A percentile compares a stretch with the other conserved stretches of the same genome.
These are phyloP conservation scores for Chloropsis hardwickii DNA, from an alignment of 2,113 vertebrate species.

Conservation along the genomic window DNA sequence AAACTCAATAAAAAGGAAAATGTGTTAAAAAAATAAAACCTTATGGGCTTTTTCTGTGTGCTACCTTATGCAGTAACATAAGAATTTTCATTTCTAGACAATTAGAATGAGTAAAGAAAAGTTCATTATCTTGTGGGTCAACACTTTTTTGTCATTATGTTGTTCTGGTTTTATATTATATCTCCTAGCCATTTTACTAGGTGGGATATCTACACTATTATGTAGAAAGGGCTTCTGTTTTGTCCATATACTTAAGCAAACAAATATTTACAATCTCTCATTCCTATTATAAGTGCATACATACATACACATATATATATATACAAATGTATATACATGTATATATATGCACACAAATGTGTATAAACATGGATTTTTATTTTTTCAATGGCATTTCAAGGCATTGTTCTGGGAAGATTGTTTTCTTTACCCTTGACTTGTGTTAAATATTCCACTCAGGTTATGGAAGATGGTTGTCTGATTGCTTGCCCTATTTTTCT, in stretches of 20 bases:
- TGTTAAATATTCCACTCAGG: conserved; percentile 70
- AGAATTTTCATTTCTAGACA: background rate
- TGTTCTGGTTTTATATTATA: background rate
- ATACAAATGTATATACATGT: too few species aligned
- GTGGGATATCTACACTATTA: background rate
- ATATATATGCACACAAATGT: rapidly evolving
- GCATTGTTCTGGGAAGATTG: background rate
- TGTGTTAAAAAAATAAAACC: background rate
- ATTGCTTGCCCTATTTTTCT: conserved; percentile 72
- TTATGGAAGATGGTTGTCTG: conserved; percentile 57
- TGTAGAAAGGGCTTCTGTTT: background rate
- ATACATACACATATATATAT: rapidly evolving
- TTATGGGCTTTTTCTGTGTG: background rate
- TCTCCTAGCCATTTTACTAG: background rate
- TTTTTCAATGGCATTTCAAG: background rate
- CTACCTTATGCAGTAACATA: background rate
- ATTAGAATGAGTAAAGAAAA: background rate
- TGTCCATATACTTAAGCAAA: background rate
- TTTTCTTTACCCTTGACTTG: conserved; percentile 71
- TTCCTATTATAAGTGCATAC: background rate
- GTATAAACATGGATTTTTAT: background rate
- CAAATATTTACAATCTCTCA: background rate
- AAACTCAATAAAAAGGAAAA: conserved; percentile 31
- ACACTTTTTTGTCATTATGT: background rate
- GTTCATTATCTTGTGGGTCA: background rate